Conservation (phyloP, 2,113 vertebrate genomes). For the Lampris incognitus region DNA sequence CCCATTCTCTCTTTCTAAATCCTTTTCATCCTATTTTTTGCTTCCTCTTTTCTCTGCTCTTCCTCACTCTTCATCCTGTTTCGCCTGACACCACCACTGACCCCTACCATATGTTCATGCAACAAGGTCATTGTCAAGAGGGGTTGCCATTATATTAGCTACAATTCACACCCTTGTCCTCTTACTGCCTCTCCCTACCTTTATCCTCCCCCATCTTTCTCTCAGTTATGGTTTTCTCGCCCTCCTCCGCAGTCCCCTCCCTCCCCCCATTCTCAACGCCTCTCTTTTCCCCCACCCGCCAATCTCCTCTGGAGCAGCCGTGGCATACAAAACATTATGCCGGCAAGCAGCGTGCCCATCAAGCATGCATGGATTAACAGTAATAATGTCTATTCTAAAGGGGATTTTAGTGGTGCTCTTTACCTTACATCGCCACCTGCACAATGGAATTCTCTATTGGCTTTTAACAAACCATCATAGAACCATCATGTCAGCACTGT, state of each 20-base stretch:
- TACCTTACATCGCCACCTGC: no score
- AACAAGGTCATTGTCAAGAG: constrained; percentile 17
- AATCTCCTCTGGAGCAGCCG: background rate
- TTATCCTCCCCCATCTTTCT: background rate
- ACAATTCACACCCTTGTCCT: constrained; percentile 20
- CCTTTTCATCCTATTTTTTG: background rate
- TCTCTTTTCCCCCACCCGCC: background rate
- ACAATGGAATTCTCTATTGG: no score
- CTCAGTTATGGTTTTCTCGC: background rate
- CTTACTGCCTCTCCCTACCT: background rate
- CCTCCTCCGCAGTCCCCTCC: background rate
- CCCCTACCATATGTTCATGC: constrained; percentile 43
- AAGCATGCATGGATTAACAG: background rate
- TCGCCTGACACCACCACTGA: background rate
- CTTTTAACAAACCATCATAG: no score
- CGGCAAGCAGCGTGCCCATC: background rate
- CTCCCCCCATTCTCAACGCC: background rate
- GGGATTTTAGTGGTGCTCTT: background rate
- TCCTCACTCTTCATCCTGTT: constrained; percentile 11
- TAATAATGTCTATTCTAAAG: background rate
- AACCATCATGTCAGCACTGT: no score
- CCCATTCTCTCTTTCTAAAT: constrained; percentile 1
- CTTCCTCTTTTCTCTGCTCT: background rate
- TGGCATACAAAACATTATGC: background rate
- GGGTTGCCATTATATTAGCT: constrained; percentile 11